Percentiles rank a stretch among this genome's conserved stretches.
Conservation (phyloP, 2,888 invertebrate genomes). For the Ophion ellenae region DNA sequence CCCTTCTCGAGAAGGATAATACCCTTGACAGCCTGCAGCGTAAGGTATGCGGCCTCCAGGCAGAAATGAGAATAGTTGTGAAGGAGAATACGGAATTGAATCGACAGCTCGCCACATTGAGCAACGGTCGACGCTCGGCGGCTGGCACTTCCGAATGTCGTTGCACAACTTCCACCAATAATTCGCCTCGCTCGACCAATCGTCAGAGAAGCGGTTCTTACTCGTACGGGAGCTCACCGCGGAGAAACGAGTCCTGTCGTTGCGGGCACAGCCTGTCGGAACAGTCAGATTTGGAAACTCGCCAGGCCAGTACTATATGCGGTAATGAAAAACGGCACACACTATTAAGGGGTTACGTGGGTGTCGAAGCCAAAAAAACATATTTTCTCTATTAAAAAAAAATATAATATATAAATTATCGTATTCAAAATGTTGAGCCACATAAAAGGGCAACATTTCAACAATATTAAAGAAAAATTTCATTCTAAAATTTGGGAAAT, state of each 20-base stretch:
- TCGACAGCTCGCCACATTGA: constrained; percentile 83
- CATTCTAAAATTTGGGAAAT: no score
- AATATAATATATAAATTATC: no score
- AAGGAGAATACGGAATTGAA: constrained; percentile 87
- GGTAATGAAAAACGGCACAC: constrained; percentile 59
- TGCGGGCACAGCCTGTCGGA: constrained; percentile 70
- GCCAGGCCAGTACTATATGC: constrained; percentile 64
- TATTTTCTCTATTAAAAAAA: no score
- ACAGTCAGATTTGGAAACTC: constrained; percentile 63
- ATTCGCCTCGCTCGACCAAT: constrained; percentile 63
- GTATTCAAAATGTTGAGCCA: no score
- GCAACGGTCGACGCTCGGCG: constrained; percentile 69
- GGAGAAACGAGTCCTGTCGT: constrained; percentile 69
- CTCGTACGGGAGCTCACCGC: constrained; percentile 64
- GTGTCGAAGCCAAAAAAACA: no score
- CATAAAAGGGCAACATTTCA: no score
- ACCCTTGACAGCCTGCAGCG: constrained; percentile 87
- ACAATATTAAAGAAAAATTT: no score
- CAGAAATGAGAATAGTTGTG: constrained; percentile 87
- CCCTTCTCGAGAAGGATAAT: constrained; percentile 87
- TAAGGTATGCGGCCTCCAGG: constrained; percentile 87
- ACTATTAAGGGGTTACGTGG: not conserved
- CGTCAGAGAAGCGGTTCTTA: constrained; percentile 49
- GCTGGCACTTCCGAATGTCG: constrained; percentile 70
- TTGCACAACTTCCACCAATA: constrained; percentile 68